These are phyloP conservation scores for Ditylenchus weischeri DNA, from an alignment of 2,888 invertebrate species.

Conservation along the genomic window DNA sequence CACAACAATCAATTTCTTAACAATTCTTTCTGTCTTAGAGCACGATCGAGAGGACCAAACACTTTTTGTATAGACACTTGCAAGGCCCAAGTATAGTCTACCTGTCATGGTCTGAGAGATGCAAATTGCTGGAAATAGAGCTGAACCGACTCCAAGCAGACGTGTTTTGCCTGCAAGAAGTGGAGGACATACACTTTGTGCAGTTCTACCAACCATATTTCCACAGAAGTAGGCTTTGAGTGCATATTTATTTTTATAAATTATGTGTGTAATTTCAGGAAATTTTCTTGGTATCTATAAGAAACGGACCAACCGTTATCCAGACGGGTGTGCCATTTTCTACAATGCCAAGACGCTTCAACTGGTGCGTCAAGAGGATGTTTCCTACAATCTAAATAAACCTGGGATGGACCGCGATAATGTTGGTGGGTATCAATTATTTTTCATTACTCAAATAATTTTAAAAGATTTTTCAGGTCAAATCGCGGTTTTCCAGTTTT, in stretches of 20 bases:
- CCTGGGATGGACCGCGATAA: slow-evolving; percentile 38
- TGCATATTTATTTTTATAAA: not conserved
- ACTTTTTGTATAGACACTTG: slow-evolving; percentile 6
- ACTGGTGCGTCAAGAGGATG: slow-evolving; percentile 65
- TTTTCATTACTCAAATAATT: not conserved
- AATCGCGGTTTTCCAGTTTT: slow-evolving; percentile 36
- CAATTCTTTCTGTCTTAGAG: not conserved
- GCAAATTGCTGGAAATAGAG: slow-evolving; percentile 37
- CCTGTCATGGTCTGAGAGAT: slow-evolving; percentile 43
- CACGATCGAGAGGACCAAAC: not conserved
- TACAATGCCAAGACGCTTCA: slow-evolving; percentile 71
- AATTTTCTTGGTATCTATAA: slow-evolving; percentile 32
- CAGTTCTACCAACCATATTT: slow-evolving; percentile 30
- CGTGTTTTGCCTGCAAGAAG: slow-evolving; percentile 55
- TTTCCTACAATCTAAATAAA: slow-evolving; percentile 26
- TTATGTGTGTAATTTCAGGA: slow-evolving; percentile 13
- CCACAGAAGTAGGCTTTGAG: slow-evolving; percentile 23
- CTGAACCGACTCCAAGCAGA: slow-evolving; percentile 43
- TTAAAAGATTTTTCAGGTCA: slow-evolving; percentile 32
- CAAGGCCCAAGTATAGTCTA: not conserved
- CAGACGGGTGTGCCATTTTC: slow-evolving; percentile 87
- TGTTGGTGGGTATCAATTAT: slow-evolving; percentile 34
- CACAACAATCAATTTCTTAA: too few relatives aligned
- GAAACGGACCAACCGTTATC: slow-evolving; percentile 64
- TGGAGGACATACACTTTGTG: slow-evolving; percentile 35